Conservation (phyloP, 2,113 vertebrate genomes). For the Numenius arquata region DNA sequence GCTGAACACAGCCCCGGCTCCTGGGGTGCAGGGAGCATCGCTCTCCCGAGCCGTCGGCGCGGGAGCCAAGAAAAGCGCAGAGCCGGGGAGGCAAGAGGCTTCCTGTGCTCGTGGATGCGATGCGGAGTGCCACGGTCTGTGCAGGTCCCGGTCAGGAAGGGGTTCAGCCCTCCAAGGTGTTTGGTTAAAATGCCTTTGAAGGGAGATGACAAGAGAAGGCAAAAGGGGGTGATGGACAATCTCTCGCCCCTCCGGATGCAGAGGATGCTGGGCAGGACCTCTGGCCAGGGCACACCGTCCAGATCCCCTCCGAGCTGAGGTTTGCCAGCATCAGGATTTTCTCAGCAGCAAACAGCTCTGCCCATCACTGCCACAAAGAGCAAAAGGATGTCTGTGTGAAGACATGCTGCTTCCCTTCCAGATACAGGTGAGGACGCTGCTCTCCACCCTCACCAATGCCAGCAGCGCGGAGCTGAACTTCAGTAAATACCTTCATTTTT, state of each 20-base stretch:
- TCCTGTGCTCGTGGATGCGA: no score
- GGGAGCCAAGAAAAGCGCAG: no score
- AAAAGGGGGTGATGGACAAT: neutral
- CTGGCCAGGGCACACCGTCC: accelerated
- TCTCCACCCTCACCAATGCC: accelerated
- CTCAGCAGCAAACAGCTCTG: neutral
- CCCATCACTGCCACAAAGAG: neutral
- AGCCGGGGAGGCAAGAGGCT: no score
- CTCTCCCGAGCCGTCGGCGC: accelerated
- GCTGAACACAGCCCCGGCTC: neutral
- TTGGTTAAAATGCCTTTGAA: neutral
- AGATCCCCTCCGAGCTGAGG: accelerated
- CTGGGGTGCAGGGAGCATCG: accelerated
- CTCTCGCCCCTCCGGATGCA: accelerated
- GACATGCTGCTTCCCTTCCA: neutral
- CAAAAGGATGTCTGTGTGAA: neutral
- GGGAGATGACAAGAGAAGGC: neutral
- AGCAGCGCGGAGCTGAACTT: neutral
- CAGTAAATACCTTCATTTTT: neutral
- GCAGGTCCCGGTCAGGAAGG: neutral
- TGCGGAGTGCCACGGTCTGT: no score
- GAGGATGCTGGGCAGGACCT: accelerated
- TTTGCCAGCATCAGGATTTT: accelerated
- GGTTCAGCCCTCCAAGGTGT: accelerated
- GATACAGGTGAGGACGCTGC: accelerated